These are phyloP conservation scores for Eospalax fontanierii DNA, from an alignment of 2,797 vertebrate genomes.

Conservation along the genomic window DNA sequence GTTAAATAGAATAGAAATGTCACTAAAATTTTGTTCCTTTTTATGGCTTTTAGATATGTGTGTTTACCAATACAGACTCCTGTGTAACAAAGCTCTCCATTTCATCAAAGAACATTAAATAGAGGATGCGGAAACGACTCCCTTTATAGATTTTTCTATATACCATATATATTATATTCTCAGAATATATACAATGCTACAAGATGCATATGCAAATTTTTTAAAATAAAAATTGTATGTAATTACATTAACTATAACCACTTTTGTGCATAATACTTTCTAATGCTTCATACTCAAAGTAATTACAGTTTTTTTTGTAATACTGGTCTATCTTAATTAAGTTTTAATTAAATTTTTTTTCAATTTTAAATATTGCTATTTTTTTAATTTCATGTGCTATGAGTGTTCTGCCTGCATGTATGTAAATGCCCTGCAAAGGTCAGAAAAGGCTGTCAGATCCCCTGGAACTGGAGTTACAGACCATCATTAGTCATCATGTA, in stretches of 20 bases:
- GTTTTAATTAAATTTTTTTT: too few species aligned
- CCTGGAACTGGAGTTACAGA: too few species aligned
- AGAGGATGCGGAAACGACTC: background rate
- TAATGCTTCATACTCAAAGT: background rate
- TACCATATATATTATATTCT: too few species aligned
- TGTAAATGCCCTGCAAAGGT: too few species aligned
- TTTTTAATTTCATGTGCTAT: too few species aligned
- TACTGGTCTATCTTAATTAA: too few species aligned
- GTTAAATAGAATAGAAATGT: background rate
- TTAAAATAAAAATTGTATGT: background rate
- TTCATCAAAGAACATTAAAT: background rate
- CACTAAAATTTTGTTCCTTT: background rate
- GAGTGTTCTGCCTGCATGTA: too few species aligned
- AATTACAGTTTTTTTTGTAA: too few species aligned
- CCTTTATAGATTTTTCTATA: background rate
- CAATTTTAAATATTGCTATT: too few species aligned
- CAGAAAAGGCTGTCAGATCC: too few species aligned
- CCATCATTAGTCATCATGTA: too few species aligned
- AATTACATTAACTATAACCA: background rate
- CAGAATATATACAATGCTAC: background rate
- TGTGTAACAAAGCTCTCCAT: background rate
- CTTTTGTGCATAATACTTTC: background rate
- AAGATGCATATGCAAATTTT: background rate
- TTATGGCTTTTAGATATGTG: background rate
- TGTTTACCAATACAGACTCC: background rate